Percentiles rank a stretch among this genome's conserved stretches.
Conservation (phyloP, 2,888 invertebrate genomes). For the Electrophaes corylata region DNA sequence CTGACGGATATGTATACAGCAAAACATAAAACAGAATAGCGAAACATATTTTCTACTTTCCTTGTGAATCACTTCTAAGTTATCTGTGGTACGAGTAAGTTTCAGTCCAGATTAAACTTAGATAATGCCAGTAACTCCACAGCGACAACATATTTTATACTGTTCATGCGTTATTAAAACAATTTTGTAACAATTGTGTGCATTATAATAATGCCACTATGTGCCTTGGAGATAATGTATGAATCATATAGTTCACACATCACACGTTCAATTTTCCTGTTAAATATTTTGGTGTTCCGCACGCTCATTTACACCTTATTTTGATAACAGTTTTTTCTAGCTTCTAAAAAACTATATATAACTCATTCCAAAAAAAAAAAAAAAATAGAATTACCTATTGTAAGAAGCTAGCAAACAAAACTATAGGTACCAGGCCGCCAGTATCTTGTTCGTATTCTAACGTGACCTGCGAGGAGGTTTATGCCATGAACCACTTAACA, state of each 20-base stretch:
- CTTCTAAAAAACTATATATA: no score
- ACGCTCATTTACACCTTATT: no score
- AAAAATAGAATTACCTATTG: no score
- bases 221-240: background rate
- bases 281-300: background rate
- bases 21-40: slow-evolving; percentile 17
- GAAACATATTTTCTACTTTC: slow-evolving; percentile 22
- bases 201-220: background rate
- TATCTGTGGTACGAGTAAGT: background rate
- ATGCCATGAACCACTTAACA: no score
- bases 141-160: slow-evolving; percentile 12
- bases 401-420: no score
- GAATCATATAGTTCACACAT: slow-evolving; percentile 1
- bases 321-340: background rate
- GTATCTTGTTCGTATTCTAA: no score
- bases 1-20: slow-evolving; percentile 13
- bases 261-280: background rate
- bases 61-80: background rate
- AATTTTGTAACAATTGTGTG: slow-evolving; percentile 10
- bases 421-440: no score
- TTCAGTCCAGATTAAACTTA: slow-evolving; percentile 1
- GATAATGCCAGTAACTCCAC: background rate
- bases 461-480: no score
- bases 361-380: no score
- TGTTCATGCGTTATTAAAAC: slow-evolving; percentile 4